phyloP scores from a whole-genome alignment of 2,113 vertebrate genomes.

The Corythoichthys intestinalis region DNA sequence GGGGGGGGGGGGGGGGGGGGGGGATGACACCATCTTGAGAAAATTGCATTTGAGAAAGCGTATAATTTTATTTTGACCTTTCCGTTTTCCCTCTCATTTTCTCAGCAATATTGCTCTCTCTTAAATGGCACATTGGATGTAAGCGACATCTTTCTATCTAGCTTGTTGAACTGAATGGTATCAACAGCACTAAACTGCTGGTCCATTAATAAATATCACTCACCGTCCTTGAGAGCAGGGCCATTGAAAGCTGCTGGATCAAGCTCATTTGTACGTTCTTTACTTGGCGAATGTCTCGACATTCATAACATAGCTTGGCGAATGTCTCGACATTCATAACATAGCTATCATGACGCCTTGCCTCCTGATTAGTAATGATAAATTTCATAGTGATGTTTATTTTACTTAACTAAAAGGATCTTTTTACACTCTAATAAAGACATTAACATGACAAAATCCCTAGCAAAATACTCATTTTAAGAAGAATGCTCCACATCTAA shows the following conservation, averaged over 20 bases:
- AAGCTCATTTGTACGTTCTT: constrained; percentile 45
- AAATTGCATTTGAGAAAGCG: constrained; percentile 38
- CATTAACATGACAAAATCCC: neutral
- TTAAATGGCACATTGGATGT: constrained; percentile 51
- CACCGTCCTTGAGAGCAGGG: constrained; percentile 40
- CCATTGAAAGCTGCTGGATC: constrained; percentile 22
- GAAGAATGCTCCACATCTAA: neutral
- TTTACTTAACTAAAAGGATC: neutral
- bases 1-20: too few relatives aligned
- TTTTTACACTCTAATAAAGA: neutral
- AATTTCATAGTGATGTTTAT: neutral
- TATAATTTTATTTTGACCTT: constrained; percentile 44
- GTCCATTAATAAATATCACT: constrained; percentile 57
- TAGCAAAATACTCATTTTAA: too few relatives aligned
- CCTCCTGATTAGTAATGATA: neutral
- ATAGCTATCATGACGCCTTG: constrained; percentile 1
- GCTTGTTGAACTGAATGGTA: constrained; percentile 53
- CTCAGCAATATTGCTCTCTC: constrained; percentile 23
- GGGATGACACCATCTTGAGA: constrained; percentile 15
- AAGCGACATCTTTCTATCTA: constrained; percentile 35
- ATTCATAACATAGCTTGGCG: too few relatives aligned
- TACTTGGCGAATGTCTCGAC: constrained; percentile 40
- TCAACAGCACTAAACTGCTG: constrained; percentile 57
- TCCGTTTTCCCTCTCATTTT: constrained; percentile 21
- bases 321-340: too few relatives aligned